Evolutionary conservation across 2,113 vertebrate genomes (phyloP), one percentile per base, ranked within the genome.

Genomic region (Mesocricetus auratus): DNA sequence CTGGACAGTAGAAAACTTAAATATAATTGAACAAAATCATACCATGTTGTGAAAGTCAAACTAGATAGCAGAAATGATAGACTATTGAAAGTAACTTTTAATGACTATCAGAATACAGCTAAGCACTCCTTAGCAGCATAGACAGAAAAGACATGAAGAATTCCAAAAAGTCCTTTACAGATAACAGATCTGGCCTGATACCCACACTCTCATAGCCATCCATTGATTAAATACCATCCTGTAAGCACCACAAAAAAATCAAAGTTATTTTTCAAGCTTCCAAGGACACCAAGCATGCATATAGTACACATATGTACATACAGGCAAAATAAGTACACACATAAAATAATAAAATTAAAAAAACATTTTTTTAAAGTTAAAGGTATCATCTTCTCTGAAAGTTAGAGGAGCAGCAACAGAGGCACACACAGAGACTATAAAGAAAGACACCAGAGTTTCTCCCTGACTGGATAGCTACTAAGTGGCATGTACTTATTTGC

Each of bases 11-110:
- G 24, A 91, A 17, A 81, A 86, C 81, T 94, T 29, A 92, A 92
- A 36, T 88, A 81, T 8, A 26, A 88, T 60, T 58, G 29, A 64
- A 77, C 3, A 94, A 73, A 91, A 13, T 81, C 79, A 95, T 71
- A 50, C 82, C 29, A 81, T 45, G 62, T 26, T 81, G 19, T 89
- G 75, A 95, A 95, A 85, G 86, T 53, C n/a, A 92, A 96, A 90
- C 74, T 82, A 78, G 21, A 45, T 60, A 92, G 42, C 47, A 94
- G 64, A 86, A 94, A 31, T 4, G 39, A 90, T 11, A 77, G 45
- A n/a, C 58, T 64, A 26, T 45, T 90, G 36, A 85, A 75, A 91
- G 15, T 50, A n/a, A 85, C 10, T 82, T 79, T 77, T 53, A 60
- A 42, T 92, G 16, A 86, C 56, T 77, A 50, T 89, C 53, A 60